A percentile compares a stretch with the other conserved stretches of the same genome.
These are phyloP conservation scores for Caiman crocodilus DNA, from an alignment of 2,797 vertebrate species.

Conservation along the genomic window DNA sequence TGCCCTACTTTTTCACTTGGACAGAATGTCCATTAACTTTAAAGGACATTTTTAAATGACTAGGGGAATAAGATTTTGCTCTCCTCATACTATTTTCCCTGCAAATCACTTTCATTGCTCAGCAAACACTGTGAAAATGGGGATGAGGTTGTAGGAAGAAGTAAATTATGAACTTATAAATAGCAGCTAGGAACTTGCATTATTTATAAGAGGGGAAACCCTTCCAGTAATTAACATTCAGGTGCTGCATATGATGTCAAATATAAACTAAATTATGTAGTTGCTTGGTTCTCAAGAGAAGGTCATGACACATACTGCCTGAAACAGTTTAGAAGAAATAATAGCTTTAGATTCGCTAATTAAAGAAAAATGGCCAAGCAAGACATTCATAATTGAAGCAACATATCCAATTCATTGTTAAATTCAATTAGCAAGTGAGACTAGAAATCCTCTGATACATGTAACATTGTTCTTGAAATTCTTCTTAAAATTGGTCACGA, in stretches of 20 bases:
- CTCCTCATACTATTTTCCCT: not conserved
- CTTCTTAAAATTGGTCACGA: not conserved
- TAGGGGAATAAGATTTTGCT: not conserved
- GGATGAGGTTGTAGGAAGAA: not conserved
- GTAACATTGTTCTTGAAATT: rapidly evolving
- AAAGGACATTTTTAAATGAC: not conserved
- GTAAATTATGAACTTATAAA: constrained; percentile 48
- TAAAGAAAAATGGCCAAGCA: not conserved
- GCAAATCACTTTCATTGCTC: not conserved
- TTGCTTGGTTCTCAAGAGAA: not conserved
- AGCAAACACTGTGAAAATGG: not conserved
- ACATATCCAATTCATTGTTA: not conserved
- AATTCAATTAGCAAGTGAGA: not conserved
- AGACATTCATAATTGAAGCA: not conserved
- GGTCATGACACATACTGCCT: not conserved
- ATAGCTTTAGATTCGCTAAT: constrained; percentile 25
- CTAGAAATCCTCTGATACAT: not conserved
- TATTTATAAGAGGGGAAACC: constrained; percentile 39
- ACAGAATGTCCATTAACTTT: not conserved
- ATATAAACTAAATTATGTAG: not conserved
- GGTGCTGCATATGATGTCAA: constrained; percentile 1
- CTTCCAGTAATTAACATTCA: constrained; percentile 4
- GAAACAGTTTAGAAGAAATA: not conserved
- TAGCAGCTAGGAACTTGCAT: constrained; percentile 8
- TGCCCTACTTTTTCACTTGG: rapidly evolving